phyloP scores from a whole-genome alignment of 2,797 vertebrate species.

The Brachyalestes nurse region DNA sequence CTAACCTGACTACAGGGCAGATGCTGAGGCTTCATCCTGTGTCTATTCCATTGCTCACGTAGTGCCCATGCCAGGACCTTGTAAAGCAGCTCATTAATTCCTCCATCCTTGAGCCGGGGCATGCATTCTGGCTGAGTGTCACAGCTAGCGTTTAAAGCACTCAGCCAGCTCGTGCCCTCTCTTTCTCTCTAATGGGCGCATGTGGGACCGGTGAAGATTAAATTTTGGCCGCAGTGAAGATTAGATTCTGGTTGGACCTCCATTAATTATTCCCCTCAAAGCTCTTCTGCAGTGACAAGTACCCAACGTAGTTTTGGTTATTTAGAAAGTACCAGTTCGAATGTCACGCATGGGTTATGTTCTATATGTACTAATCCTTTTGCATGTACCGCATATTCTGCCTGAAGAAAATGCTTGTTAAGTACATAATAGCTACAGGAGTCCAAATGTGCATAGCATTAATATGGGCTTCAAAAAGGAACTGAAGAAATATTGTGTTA shows the following conservation, averaged over 20 bases:
- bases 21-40: neutral
- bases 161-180: neutral
- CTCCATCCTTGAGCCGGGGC: constrained; percentile 58
- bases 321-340: neutral
- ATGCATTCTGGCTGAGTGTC: neutral
- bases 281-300: neutral
- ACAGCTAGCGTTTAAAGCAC: neutral
- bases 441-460: neutral
- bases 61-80: constrained; percentile 60
- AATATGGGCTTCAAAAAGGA: neutral
- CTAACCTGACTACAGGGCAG: neutral
- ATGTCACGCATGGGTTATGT: neutral
- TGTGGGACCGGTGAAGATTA: neutral
- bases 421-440: neutral
- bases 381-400: neutral
- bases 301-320: neutral
- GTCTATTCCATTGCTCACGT: constrained; percentile 2
- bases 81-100: constrained; percentile 75
- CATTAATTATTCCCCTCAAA: constrained; percentile 4
- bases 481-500: neutral
- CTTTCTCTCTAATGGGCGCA: constrained; percentile 2
- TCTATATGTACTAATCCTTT: neutral
- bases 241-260: constrained; percentile 6
- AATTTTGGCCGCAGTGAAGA: neutral
- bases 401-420: neutral